Percentiles rank a stretch among this genome's conserved stretches.
Evolutionary conservation across 2,113 vertebrate genomes (phyloP).

Genomic region (Pelecanoides urinatrix): DNA sequence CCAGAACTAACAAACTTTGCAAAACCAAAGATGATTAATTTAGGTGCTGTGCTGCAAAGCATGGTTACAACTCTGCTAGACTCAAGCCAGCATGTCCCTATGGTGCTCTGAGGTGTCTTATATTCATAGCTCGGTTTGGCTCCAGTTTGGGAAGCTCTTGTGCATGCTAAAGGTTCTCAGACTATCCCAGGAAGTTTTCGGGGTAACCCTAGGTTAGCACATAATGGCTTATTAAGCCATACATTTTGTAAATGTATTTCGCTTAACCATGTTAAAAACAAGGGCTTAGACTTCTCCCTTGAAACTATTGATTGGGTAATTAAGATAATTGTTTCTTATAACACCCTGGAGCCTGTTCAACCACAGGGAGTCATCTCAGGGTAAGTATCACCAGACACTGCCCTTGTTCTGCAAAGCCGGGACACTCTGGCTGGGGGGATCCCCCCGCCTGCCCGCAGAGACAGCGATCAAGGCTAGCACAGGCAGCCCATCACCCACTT

Average conservation of each 20-base stretch:
- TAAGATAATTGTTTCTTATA: neutral
- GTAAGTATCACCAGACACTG: neutral
- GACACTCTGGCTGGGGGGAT: fast-evolving
- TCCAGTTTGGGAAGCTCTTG: neutral
- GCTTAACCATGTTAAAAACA: neutral
- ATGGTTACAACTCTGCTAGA: neutral
- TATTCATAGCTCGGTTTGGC: neutral
- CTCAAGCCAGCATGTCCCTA: neutral
- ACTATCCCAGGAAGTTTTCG: neutral
- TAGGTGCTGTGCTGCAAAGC: neutral
- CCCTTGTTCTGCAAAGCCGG: neutral
- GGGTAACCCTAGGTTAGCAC: neutral
- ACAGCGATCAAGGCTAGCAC: fast-evolving
- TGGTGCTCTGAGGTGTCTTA: neutral
- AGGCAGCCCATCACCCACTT: fast-evolving
- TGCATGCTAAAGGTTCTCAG: neutral
- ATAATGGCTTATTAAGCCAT: neutral
- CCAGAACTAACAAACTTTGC: neutral
- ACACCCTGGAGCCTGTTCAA: neutral
- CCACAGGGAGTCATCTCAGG: neutral
- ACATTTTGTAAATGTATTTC: neutral
- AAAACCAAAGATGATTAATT: neutral
- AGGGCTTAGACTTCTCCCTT: neutral
- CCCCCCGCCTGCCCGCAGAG: neutral
- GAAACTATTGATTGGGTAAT: conserved; percentile 24